Conservation (phyloP, 2,797 vertebrate species). For the Phrynocephalus vlangalii region DNA sequence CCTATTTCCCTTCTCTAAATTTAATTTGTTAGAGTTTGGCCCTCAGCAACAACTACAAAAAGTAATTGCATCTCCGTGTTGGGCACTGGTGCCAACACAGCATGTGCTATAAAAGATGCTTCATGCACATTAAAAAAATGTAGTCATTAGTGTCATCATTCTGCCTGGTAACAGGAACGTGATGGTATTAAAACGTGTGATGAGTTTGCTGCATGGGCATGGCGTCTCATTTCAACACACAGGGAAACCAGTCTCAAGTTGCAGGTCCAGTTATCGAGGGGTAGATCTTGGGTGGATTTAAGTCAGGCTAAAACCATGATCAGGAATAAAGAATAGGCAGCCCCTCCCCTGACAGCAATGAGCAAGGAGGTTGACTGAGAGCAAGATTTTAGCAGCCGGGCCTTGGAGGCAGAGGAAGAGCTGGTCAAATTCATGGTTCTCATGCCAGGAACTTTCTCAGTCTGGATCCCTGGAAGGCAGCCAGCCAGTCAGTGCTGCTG, state of each 20-base stretch:
- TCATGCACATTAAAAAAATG: conserved; percentile 69
- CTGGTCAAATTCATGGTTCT: background rate
- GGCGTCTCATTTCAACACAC: conserved; percentile 59
- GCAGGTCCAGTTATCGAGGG: conserved; percentile 16
- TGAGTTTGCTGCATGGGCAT: conserved; percentile 44
- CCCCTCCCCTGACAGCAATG: background rate
- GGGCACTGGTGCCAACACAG: conserved; percentile 70
- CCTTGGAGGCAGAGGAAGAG: background rate
- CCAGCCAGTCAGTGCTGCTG: too few relatives aligned
- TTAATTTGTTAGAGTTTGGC: conserved; percentile 76
- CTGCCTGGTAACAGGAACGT: conserved; percentile 68
- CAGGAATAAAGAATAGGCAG: background rate
- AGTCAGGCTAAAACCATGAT: background rate
- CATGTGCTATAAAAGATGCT: conserved; percentile 68
- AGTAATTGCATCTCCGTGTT: conserved; percentile 71
- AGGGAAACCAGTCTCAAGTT: conserved; percentile 27
- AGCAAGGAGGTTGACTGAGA: background rate
- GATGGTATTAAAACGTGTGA: conserved; percentile 49
- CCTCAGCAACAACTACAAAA: conserved; percentile 67
- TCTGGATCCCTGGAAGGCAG: background rate
- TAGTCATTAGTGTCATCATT: conserved; percentile 67
- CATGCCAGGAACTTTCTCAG: background rate
- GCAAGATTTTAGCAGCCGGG: background rate
- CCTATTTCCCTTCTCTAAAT: conserved; percentile 76
- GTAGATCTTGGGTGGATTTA: background rate